Percentiles rank a stretch among this genome's conserved stretches.
Evolutionary conservation across 2,113 vertebrate genomes (phyloP).

Genomic region (Brienomyrus brachyistius): DNA sequence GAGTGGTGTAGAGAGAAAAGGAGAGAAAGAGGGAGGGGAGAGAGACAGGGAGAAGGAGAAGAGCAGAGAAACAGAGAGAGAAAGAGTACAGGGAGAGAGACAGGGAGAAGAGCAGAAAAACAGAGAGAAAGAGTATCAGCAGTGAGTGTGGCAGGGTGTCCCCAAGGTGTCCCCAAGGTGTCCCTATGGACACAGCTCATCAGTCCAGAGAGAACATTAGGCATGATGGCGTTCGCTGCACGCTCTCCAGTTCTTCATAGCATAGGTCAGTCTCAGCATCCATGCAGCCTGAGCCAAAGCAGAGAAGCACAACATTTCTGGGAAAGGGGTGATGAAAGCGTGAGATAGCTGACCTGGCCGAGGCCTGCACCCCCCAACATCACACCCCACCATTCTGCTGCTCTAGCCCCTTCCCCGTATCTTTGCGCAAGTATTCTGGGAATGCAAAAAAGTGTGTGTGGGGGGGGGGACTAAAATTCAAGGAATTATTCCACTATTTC

Average conservation of each 20-base stretch:
- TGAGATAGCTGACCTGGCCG: background rate
- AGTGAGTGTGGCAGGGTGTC: background rate
- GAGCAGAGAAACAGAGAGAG: background rate
- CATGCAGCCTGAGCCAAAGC: slow-evolving; percentile 5
- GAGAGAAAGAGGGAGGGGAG: background rate
- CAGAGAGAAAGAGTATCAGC: background rate
- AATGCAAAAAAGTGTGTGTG: background rate
- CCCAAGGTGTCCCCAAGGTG: background rate
- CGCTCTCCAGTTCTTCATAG: background rate
- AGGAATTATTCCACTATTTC: background rate
- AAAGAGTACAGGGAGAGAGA: background rate
- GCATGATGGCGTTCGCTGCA: background rate
- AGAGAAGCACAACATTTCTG: slow-evolving; percentile 17
- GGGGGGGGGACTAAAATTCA: background rate
- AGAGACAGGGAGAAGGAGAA: background rate
- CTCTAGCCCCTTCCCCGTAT: background rate
- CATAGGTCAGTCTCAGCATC: background rate
- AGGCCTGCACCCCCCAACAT: background rate
- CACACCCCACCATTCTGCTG: background rate
- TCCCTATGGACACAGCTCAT: background rate
- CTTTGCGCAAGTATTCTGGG: background rate
- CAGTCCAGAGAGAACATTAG: background rate
- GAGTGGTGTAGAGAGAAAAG: no score
- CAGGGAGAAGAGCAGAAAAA: background rate
- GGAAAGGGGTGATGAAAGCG: background rate